These are phyloP conservation scores for Corythaeola cristata DNA, from an alignment of 2,113 vertebrate genomes.

Conservation along the genomic window DNA sequence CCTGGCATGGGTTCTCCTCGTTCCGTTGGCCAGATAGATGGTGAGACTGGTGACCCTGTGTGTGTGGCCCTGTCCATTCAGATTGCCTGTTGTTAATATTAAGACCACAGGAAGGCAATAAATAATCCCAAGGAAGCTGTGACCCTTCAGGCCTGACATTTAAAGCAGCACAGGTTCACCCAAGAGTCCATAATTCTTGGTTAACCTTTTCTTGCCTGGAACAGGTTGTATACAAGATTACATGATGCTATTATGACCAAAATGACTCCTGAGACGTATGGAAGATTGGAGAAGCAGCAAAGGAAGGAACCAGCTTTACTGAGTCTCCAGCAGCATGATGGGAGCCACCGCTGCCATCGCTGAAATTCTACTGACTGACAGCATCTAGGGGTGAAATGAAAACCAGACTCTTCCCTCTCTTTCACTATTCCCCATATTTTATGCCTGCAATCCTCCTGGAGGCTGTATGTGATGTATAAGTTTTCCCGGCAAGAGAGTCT, in stretches of 20 bases:
- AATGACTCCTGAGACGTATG: neutral
- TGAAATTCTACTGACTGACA: neutral
- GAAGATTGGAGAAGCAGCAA: neutral
- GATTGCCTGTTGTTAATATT: neutral
- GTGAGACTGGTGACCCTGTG: neutral
- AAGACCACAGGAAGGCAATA: neutral
- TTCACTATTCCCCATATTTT: neutral
- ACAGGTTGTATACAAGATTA: neutral
- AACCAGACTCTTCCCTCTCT: neutral
- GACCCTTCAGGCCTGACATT: neutral
- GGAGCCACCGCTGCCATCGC: neutral
- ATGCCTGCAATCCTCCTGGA: neutral
- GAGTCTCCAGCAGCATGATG: accelerated
- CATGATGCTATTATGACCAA: neutral
- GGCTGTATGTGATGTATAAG: neutral
- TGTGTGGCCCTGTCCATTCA: neutral
- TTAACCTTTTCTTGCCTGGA: neutral
- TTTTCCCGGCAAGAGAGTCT: too few species aligned
- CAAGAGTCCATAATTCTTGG: neutral
- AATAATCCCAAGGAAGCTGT: neutral
- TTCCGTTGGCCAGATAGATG: neutral
- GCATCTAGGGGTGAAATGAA: neutral
- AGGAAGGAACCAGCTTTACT: neutral
- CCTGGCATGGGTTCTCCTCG: neutral
- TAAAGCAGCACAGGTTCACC: neutral